A percentile compares a stretch with the other conserved stretches of the same genome.
Conservation (phyloP, 2,113 vertebrate genomes). For the Neomonachus schauinslandi region DNA sequence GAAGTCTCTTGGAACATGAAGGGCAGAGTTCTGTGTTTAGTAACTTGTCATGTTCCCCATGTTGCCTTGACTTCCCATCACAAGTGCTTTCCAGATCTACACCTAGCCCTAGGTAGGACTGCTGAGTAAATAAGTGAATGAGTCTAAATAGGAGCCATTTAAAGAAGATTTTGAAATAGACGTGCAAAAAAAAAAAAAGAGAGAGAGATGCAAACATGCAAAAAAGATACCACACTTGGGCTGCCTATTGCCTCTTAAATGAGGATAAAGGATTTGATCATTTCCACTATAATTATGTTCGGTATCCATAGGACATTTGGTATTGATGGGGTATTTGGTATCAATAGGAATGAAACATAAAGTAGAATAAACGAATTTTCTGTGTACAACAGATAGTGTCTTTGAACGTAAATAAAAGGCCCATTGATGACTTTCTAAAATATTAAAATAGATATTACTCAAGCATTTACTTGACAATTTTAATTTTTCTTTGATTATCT, state of each 20-base stretch:
- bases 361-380: slow-evolving; percentile 5
- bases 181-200: not conserved
- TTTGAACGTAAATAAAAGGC: not conserved
- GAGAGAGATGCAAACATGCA: not conserved
- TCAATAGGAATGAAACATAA: not conserved
- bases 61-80: not conserved
- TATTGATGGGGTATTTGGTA: not conserved
- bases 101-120: not conserved
- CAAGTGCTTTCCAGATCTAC: not conserved
- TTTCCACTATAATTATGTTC: not conserved
- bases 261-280: not conserved
- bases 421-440: not conserved
- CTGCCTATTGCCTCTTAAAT: not conserved
- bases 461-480: not conserved
- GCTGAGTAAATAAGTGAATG: not conserved
- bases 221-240: not conserved
- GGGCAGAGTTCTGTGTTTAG: not conserved
- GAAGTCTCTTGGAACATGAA: not conserved
- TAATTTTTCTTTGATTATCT: not conserved
- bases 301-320: not conserved
- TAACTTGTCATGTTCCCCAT: not conserved
- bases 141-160: not conserved
- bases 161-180: not conserved
- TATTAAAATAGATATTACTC: not conserved
- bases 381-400: not conserved